Percentiles rank a stretch among this genome's conserved stretches.
Evolutionary conservation across 2,113 vertebrate genomes (phyloP).

Genomic region (Bucco capensis): DNA sequence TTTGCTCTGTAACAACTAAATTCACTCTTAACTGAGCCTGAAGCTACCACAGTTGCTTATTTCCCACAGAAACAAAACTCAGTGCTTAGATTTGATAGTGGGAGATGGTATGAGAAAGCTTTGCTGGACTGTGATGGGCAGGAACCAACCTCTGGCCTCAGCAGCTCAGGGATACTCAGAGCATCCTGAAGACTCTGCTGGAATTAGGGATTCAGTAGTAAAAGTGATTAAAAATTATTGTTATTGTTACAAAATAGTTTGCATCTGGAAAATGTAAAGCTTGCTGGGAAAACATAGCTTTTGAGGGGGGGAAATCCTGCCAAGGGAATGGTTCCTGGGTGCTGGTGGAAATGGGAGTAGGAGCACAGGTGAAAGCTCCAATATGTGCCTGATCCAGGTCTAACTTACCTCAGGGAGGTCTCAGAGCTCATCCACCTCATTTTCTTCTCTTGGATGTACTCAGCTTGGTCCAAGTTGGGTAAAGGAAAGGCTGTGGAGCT

Average conservation of each 20-base stretch:
- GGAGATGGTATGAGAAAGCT: neutral
- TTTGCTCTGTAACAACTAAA: neutral
- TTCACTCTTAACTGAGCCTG: neutral
- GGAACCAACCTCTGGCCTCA: neutral
- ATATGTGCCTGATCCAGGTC: neutral
- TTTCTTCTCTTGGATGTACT: neutral
- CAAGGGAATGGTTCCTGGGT: neutral
- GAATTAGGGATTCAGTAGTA: neutral
- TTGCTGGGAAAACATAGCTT: neutral
- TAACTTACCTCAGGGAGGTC: accelerated
- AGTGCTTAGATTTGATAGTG: neutral
- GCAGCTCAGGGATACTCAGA: neutral
- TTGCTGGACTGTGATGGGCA: neutral
- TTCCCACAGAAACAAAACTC: neutral
- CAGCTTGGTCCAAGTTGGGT: neutral
- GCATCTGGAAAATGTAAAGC: neutral
- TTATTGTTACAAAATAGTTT: neutral
- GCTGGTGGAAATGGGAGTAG: neutral
- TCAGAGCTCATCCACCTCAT: neutral
- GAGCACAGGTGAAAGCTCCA: neutral
- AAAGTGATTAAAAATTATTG: neutral
- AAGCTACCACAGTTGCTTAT: neutral
- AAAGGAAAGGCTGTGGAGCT: neutral
- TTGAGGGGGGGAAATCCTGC: neutral
- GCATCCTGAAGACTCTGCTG: neutral